phyloP scores from a whole-genome alignment of 2,888 invertebrate genomes.

The Cerceris rybyensis region DNA sequence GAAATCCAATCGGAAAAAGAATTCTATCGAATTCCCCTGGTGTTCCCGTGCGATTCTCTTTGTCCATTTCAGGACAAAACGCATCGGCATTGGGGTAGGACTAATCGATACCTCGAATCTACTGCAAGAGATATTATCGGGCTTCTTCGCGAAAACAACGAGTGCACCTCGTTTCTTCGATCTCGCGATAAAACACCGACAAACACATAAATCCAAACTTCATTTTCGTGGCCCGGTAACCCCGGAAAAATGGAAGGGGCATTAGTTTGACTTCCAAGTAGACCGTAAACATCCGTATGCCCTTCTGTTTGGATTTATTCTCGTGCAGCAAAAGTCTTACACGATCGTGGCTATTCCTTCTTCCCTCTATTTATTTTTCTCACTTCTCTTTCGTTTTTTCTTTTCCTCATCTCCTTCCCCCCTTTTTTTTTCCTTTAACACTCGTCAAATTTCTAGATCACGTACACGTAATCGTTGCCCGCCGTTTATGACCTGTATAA shows the following conservation, averaged over 20 bases:
- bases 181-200: constrained; percentile 13
- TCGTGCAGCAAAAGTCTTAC: background rate
- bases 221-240: constrained; percentile 44
- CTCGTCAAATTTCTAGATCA: background rate
- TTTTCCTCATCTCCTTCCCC: background rate
- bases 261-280: constrained; percentile 19
- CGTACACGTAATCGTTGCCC: background rate
- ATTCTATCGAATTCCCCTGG: constrained; percentile 1
- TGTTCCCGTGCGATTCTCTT: background rate
- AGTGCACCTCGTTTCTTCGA: constrained; percentile 12
- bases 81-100: background rate
- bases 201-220: constrained; percentile 64
- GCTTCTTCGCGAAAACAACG: constrained; percentile 35
- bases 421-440: background rate
- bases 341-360: background rate
- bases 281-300: constrained; percentile 18
- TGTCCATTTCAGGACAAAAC: background rate
- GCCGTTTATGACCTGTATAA: background rate
- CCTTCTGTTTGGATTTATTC: background rate
- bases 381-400: background rate
- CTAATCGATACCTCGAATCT: constrained; percentile 2
- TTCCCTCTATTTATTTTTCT: background rate
- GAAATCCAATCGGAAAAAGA: background rate
- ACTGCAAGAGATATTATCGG: constrained; percentile 27
- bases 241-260: constrained; percentile 12